Conservation (phyloP, 1,140 invertebrate species). For the Caenorhabditis tropicalis region DNA sequence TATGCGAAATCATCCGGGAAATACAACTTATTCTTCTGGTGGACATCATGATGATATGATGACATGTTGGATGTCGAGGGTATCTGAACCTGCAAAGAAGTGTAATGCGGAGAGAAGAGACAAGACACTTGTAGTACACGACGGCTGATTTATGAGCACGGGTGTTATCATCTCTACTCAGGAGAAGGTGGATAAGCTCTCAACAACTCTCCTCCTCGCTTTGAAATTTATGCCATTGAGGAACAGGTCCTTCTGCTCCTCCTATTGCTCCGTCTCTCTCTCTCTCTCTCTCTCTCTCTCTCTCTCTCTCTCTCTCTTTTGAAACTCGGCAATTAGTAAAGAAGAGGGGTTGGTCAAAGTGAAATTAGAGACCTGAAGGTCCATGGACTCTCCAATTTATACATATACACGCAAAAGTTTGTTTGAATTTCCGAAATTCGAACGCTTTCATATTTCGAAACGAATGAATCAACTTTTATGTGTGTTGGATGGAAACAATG, state of each 20-base stretch:
- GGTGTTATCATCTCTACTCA: neutral
- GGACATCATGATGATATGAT: slow-evolving; percentile 44
- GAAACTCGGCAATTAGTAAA: neutral
- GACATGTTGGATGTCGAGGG: slow-evolving; percentile 19
- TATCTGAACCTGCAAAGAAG: neutral
- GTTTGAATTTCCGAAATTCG: neutral
- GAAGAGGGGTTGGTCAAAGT: neutral
- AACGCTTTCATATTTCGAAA: neutral
- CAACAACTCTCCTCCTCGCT: neutral
- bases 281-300: too few species aligned
- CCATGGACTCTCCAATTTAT: neutral
- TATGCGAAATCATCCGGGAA: neutral
- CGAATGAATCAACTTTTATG: too few species aligned
- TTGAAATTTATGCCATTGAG: neutral
- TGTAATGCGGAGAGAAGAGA: neutral
- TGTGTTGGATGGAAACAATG: neutral
- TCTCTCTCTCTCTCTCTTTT: too few species aligned
- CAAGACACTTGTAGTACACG: slow-evolving; percentile 4
- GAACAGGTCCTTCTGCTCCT: neutral
- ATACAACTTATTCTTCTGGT: neutral
- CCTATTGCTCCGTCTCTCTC: neutral
- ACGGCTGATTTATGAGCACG: slow-evolving; percentile 29
- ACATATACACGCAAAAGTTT: neutral
- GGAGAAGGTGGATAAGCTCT: too few species aligned
- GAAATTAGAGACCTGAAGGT: slow-evolving; percentile 31